phyloP scores from a whole-genome alignment of 2,113 vertebrate genomes.

The Rhabdomys dilectus region DNA sequence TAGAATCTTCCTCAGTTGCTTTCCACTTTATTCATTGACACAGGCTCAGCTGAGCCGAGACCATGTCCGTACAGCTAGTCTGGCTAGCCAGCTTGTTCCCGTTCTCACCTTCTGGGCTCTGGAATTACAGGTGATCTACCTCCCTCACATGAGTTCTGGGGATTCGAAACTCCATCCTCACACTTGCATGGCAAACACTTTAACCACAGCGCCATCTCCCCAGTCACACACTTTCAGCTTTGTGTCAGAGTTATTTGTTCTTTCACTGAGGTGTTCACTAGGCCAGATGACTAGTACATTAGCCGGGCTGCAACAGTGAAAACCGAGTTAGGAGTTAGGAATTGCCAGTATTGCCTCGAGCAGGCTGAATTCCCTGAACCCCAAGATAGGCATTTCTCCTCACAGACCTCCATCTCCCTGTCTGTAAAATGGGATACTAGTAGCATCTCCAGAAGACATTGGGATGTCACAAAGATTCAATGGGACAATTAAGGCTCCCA shows the following conservation, averaged over 20 bases:
- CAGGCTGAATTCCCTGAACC: background rate
- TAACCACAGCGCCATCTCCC: background rate
- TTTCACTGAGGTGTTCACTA: background rate
- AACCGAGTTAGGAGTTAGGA: background rate
- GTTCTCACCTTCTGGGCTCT: background rate
- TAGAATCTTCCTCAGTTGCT: background rate
- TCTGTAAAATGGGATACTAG: background rate
- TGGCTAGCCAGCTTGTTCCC: too few relatives aligned
- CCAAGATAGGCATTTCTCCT: constrained; percentile 20
- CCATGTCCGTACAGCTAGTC: background rate
- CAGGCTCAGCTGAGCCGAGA: background rate
- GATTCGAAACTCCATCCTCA: background rate
- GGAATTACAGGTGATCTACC: background rate
- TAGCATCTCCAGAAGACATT: background rate
- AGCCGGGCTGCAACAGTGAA: background rate
- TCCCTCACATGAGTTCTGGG: background rate
- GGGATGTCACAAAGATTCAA: background rate
- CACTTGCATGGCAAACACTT: background rate
- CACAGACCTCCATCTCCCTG: background rate
- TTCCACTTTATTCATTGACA: background rate
- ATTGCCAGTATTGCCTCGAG: background rate
- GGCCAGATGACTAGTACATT: background rate
- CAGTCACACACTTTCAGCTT: background rate
- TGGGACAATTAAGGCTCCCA: background rate
- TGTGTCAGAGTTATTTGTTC: background rate